phyloP scores from a whole-genome alignment of 2,113 vertebrate genomes.

The Tragelaphus buxtoni region DNA sequence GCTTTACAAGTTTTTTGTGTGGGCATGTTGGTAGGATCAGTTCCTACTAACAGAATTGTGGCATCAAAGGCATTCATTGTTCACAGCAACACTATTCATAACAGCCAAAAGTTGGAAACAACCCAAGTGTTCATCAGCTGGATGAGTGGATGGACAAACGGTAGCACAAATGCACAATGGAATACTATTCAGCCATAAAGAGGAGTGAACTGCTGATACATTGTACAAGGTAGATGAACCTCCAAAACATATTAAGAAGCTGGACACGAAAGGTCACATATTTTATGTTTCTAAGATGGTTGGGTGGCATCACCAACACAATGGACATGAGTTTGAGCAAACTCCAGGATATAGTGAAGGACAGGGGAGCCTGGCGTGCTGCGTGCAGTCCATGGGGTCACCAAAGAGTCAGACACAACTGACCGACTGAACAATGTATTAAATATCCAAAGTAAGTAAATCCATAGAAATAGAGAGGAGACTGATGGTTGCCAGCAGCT shows the following conservation, averaged over 20 bases:
- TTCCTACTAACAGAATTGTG: background rate
- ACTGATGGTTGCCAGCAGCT: background rate
- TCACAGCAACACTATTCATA: background rate
- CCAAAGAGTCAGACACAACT: background rate
- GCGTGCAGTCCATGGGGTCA: background rate
- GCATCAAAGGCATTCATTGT: background rate
- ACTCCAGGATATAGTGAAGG: background rate
- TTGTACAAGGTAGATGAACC: background rate
- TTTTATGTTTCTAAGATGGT: background rate
- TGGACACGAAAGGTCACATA: background rate
- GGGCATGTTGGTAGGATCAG: background rate
- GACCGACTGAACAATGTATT: background rate
- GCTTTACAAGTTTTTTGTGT: background rate
- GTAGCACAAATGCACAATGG: background rate
- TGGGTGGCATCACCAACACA: background rate
- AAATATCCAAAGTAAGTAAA: background rate
- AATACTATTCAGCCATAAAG: background rate
- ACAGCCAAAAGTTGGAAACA: background rate
- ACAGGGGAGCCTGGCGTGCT: background rate
- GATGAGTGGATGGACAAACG: background rate
- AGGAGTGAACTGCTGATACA: background rate
- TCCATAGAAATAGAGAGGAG: background rate
- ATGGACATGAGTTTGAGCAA: background rate
- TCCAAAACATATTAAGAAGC: background rate
- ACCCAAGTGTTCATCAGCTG: background rate